Conservation (phyloP, 2,113 vertebrate species). For the Ia io region DNA sequence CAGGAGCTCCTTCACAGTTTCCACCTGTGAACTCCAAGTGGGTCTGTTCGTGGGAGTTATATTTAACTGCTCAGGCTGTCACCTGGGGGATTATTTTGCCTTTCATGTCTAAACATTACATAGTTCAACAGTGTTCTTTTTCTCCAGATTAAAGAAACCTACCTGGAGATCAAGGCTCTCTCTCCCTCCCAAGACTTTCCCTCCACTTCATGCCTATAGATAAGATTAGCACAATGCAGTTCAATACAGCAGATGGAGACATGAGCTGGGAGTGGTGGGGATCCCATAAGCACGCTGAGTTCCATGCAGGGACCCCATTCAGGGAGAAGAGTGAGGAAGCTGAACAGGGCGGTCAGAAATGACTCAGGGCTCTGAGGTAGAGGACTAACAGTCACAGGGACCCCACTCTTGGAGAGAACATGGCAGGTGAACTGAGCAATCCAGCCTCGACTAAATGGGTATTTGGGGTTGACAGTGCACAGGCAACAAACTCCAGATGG, state of each 20-base stretch:
- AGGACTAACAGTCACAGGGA: conserved; percentile 10
- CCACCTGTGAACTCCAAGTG: neutral
- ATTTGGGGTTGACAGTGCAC: neutral
- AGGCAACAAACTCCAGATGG: neutral
- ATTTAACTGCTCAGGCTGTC: neutral
- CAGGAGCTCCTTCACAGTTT: neutral
- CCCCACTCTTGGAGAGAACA: conserved; percentile 44
- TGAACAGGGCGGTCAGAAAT: neutral
- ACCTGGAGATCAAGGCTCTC: neutral
- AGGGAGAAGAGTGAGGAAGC: neutral
- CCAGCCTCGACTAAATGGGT: neutral
- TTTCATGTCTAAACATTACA: neutral
- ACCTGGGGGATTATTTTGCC: neutral
- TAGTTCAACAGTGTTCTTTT: neutral
- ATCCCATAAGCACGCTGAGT: neutral
- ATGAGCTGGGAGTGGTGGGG: neutral
- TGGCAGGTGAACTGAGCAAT: conserved; percentile 25
- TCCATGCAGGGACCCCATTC: neutral
- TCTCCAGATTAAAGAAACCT: neutral
- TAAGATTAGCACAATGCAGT: neutral
- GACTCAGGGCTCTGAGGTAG: conserved; percentile 63
- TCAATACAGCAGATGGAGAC: neutral
- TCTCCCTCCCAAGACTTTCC: neutral
- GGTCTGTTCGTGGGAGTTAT: neutral
- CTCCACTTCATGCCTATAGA: neutral